Conservation (phyloP, 2,888 invertebrate genomes). For the Trilocha varians region DNA sequence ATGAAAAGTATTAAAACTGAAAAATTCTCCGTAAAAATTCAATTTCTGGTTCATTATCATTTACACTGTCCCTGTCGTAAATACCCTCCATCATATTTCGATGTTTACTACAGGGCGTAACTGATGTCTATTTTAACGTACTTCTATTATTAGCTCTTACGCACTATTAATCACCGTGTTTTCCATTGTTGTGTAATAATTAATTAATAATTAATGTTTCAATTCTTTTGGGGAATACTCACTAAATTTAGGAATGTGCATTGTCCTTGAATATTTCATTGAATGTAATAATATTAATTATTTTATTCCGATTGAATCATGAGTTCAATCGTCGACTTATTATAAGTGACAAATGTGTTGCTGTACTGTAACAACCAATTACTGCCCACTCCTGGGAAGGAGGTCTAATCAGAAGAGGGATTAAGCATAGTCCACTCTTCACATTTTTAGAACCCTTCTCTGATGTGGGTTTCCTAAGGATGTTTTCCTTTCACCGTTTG, state of each 20-base stretch:
- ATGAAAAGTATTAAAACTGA: conserved; percentile 9
- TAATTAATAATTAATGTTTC: neutral
- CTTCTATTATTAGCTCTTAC: conserved; percentile 32
- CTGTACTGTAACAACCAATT: too few relatives aligned
- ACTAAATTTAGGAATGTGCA: neutral
- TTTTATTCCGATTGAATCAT: too few relatives aligned
- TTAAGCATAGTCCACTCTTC: too few relatives aligned
- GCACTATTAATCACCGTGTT: neutral
- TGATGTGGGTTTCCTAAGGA: too few relatives aligned
- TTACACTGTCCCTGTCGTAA: conserved; percentile 26
- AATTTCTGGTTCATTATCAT: conserved; percentile 34
- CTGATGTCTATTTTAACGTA: conserved; percentile 35
- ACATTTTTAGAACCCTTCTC: too few relatives aligned
- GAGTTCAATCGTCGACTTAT: too few relatives aligned
- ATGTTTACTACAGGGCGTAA: conserved; percentile 38
- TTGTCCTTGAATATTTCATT: too few relatives aligned
- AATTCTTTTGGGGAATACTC: neutral
- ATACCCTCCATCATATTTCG: conserved; percentile 30
- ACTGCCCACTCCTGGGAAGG: too few relatives aligned
- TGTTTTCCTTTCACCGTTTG: too few relatives aligned
- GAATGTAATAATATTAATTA: too few relatives aligned
- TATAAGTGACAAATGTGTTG: too few relatives aligned
- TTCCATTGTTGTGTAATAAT: neutral
- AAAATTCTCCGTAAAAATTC: conserved; percentile 28
- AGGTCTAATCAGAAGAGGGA: too few relatives aligned